Evolutionary conservation across 2,888 invertebrate genomes (phyloP).

Genomic region (Stenurella melanura): DNA sequence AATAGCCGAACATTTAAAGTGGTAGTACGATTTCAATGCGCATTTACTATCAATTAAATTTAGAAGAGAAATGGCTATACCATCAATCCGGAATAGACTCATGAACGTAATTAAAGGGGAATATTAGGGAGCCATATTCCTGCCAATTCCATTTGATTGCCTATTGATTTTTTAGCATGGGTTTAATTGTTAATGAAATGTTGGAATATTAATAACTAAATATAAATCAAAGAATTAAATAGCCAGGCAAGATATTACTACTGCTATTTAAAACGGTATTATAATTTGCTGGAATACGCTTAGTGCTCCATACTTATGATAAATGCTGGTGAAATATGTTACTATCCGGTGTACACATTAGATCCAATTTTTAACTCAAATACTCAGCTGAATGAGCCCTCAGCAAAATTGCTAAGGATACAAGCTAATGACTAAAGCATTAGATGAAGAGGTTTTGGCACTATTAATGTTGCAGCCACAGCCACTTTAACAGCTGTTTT

Average conservation of each 20-base stretch:
- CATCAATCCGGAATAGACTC: slow-evolving; percentile 16
- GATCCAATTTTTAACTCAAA: too few species aligned
- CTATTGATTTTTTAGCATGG: slow-evolving; percentile 6
- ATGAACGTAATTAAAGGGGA: slow-evolving; percentile 14
- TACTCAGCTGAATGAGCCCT: too few species aligned
- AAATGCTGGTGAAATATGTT: too few species aligned
- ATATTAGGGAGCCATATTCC: slow-evolving; percentile 5
- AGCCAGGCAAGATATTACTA: background rate
- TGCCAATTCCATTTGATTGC: slow-evolving; percentile 7
- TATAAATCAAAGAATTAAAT: slow-evolving; percentile 1
- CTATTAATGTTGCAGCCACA: too few species aligned
- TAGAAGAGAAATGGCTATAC: slow-evolving; percentile 5
- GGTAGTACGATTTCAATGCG: background rate
- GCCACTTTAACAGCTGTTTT: too few species aligned
- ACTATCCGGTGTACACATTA: too few species aligned
- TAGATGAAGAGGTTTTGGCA: too few species aligned
- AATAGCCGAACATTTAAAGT: background rate
- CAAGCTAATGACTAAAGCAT: too few species aligned
- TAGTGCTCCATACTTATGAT: too few species aligned
- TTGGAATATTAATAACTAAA: background rate
- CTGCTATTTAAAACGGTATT: too few species aligned
- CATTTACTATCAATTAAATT: slow-evolving; percentile 32
- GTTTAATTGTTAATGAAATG: slow-evolving; percentile 13
- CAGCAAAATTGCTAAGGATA: too few species aligned
- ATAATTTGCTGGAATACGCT: too few species aligned